phyloP scores from a whole-genome alignment of 2,797 vertebrate genomes.

The Champsocephalus gunnari region DNA sequence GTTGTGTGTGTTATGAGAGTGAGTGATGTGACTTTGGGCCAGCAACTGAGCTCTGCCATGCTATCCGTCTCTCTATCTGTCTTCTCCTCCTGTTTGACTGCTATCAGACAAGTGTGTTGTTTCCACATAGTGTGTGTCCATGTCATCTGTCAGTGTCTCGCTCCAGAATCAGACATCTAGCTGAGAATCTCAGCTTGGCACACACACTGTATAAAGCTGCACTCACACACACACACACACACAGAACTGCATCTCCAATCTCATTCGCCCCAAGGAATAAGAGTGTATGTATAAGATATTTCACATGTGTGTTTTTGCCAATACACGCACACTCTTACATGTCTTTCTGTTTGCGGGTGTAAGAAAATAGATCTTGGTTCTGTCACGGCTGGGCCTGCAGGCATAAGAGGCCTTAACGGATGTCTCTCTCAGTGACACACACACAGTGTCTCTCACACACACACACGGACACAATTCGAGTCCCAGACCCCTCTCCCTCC shows the following conservation, averaged over 20 bases:
- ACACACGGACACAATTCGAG: conserved; percentile 48
- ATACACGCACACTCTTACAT: conserved; percentile 48
- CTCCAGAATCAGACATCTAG: conserved; percentile 73
- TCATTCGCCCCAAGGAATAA: conserved; percentile 69
- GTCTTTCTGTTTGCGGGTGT: conserved; percentile 67
- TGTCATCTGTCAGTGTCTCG: conserved; percentile 76
- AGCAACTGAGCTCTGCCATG: conserved; percentile 62
- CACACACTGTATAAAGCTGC: conserved; percentile 30
- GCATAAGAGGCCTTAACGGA: conserved; percentile 76
- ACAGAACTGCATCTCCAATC: conserved; percentile 75
- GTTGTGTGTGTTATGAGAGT: conserved; percentile 44
- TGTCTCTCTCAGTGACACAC: conserved; percentile 72
- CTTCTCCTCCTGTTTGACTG: conserved; percentile 75
- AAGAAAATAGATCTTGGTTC: conserved; percentile 78
- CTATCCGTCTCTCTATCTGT: conserved; percentile 74
- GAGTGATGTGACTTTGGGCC: conserved; percentile 73
- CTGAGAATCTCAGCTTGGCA: conserved; percentile 58
- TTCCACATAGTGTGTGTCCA: conserved; percentile 44
- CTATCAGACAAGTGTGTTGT: conserved; percentile 77
- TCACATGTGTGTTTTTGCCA: conserved; percentile 38
- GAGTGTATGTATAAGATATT: conserved; percentile 64
- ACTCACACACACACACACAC: conserved; percentile 36
- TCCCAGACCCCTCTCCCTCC: conserved; percentile 73
- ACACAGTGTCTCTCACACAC: conserved; percentile 25
- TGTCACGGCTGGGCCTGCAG: conserved; percentile 76